Evolutionary conservation across 2,888 invertebrate genomes (phyloP).

Genomic region (Noctua janthina): DNA sequence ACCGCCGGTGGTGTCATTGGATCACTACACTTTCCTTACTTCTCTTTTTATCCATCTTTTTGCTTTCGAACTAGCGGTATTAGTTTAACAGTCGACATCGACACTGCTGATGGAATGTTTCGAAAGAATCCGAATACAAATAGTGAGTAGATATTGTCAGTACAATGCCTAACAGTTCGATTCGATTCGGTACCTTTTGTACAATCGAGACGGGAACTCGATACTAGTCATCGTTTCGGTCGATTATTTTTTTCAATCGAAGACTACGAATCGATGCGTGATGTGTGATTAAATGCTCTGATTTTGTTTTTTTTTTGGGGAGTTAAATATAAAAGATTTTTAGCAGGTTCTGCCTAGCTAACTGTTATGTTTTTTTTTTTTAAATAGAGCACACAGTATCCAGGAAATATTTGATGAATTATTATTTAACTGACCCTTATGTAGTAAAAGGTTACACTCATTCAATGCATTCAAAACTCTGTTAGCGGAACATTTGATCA

Average conservation of each 20-base stretch:
- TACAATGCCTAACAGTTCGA: conserved; percentile 81
- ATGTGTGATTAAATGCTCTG: conserved; percentile 57
- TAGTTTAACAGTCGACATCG: conserved; percentile 54
- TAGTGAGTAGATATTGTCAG: conserved; percentile 76
- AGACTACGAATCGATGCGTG: conserved; percentile 48
- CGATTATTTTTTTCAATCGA: conserved; percentile 46
- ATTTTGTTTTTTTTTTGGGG: conserved; percentile 13
- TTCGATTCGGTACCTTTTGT: conserved; percentile 82
- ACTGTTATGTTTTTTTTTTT: conserved; percentile 7
- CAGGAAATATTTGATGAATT: neutral
- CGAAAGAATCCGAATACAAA: conserved; percentile 82
- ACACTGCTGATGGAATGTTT: conserved; percentile 68
- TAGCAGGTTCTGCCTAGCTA: neutral
- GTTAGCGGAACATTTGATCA: too few species aligned
- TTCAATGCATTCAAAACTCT: too few species aligned
- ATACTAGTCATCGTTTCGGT: conserved; percentile 60
- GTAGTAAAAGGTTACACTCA: too few species aligned
- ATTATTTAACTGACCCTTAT: too few species aligned
- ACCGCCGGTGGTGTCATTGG: conserved; percentile 43
- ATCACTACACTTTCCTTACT: conserved; percentile 51
- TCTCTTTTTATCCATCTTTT: conserved; percentile 44
- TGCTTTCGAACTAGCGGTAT: conserved; percentile 59
- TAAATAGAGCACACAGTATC: neutral
- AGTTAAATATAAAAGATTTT: neutral
- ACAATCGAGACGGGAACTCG: conserved; percentile 56